phyloP scores from a whole-genome alignment of 2,113 vertebrate genomes.

The Odocoileus virginianus region DNA sequence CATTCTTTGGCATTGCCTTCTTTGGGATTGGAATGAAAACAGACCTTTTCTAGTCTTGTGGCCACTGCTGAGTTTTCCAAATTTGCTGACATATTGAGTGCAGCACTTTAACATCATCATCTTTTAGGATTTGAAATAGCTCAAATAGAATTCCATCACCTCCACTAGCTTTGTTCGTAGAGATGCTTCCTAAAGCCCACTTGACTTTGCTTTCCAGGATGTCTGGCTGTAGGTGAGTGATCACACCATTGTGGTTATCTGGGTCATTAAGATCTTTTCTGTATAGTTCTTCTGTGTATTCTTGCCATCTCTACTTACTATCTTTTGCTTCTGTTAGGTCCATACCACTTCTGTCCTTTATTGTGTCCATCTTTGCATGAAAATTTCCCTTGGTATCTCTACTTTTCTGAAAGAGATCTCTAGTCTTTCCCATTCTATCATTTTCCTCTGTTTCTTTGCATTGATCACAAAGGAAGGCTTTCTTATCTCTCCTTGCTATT shows the following conservation, averaged over 20 bases:
- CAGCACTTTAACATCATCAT: not conserved
- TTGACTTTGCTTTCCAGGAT: not conserved
- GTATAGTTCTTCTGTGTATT: not conserved
- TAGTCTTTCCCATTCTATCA: not conserved
- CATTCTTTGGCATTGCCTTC: not conserved
- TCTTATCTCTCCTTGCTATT: not conserved
- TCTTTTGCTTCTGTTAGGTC: not conserved
- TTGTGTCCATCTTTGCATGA: not conserved
- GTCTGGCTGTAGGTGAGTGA: not conserved
- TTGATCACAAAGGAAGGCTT: not conserved
- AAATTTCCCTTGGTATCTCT: not conserved
- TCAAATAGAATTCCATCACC: not conserved
- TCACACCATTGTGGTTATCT: not conserved
- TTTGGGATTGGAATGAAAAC: not conserved
- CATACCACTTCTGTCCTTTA: not conserved
- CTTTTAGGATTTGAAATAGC: not conserved
- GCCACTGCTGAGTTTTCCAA: not conserved
- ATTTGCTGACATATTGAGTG: not conserved
- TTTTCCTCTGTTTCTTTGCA: not conserved
- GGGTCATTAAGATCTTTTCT: not conserved
- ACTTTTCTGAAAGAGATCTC: not conserved
- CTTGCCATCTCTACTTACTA: not conserved
- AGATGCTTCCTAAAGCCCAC: not conserved
- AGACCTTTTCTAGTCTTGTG: not conserved
- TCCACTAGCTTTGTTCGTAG: not conserved